These are phyloP conservation scores for Rhopalosiphum maidis DNA, from an alignment of 1,140 invertebrate species.

Conservation along the genomic window DNA sequence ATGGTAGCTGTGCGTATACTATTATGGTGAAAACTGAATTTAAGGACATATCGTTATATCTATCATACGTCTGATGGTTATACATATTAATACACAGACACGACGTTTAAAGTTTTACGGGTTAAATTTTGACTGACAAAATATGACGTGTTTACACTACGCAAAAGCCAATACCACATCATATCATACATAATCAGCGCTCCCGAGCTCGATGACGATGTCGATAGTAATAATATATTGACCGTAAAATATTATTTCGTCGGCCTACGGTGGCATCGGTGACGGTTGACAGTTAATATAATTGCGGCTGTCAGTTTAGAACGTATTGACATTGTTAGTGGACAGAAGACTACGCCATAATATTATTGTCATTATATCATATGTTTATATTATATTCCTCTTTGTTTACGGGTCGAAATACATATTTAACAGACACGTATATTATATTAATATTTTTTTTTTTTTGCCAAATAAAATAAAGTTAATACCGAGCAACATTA, in stretches of 20 bases:
- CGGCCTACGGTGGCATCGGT: neutral
- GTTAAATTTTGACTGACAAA: neutral
- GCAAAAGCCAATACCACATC: neutral
- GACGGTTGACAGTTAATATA: slow-evolving; percentile 14
- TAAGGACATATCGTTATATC: neutral
- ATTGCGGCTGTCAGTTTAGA: neutral
- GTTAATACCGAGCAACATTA: neutral
- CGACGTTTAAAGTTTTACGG: neutral
- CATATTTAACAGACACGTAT: neutral
- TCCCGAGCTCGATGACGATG: neutral
- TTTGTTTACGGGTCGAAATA: neutral
- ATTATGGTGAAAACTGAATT: neutral
- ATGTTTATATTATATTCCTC: neutral
- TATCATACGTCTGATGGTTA: neutral
- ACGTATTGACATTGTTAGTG: neutral
- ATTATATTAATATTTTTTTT: neutral
- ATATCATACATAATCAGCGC: neutral
- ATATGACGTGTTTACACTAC: neutral
- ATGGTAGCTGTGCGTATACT: neutral
- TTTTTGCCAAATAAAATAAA: neutral
- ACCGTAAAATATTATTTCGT: neutral
- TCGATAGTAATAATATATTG: neutral
- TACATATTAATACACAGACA: neutral
- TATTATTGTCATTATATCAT: neutral
- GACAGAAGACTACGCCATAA: neutral